phyloP scores from a whole-genome alignment of 2,888 invertebrate genomes.

The Pandemis cinnamomeana region DNA sequence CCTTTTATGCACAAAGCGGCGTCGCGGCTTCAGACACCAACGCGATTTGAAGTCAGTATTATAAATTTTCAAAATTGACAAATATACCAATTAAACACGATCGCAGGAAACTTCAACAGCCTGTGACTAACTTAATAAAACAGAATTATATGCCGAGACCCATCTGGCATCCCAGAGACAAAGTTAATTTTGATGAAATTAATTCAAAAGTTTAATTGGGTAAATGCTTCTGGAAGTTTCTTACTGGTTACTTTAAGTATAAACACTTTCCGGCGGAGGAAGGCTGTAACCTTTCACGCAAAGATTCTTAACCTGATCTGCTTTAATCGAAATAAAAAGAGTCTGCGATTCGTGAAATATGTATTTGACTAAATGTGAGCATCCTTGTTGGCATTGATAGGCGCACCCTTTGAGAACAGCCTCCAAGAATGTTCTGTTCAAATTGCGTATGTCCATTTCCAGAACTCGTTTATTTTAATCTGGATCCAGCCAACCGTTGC shows the following conservation, averaged over 20 bases:
- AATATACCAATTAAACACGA: slow-evolving; percentile 74
- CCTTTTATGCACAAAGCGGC: slow-evolving; percentile 22
- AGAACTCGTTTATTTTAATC: slow-evolving; percentile 54
- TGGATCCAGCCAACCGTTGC: slow-evolving; percentile 49
- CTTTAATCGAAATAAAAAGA: slow-evolving; percentile 23
- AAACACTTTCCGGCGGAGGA: slow-evolving; percentile 34
- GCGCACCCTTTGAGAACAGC: slow-evolving; percentile 21
- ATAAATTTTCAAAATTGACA: slow-evolving; percentile 58
- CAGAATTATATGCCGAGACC: slow-evolving; percentile 75
- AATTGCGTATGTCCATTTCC: slow-evolving; percentile 61
- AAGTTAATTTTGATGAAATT: slow-evolving; percentile 81
- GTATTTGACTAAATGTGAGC: slow-evolving; percentile 9
- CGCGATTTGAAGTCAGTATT: slow-evolving; percentile 29
- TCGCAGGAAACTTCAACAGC: slow-evolving; percentile 74
- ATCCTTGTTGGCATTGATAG: background rate
- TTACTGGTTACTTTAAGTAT: slow-evolving; percentile 37
- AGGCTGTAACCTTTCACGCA: slow-evolving; percentile 19
- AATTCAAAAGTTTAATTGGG: slow-evolving; percentile 78
- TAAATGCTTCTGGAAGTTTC: slow-evolving; percentile 56
- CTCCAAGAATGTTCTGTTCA: slow-evolving; percentile 47
- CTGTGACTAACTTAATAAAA: slow-evolving; percentile 76
- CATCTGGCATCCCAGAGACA: slow-evolving; percentile 75
- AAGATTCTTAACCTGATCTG: slow-evolving; percentile 21
- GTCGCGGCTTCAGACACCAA: background rate
- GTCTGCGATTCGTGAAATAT: slow-evolving; percentile 2